Evolutionary conservation across 2,888 invertebrate species (phyloP).

Genomic region (Noctuana brunneofusca): DNA sequence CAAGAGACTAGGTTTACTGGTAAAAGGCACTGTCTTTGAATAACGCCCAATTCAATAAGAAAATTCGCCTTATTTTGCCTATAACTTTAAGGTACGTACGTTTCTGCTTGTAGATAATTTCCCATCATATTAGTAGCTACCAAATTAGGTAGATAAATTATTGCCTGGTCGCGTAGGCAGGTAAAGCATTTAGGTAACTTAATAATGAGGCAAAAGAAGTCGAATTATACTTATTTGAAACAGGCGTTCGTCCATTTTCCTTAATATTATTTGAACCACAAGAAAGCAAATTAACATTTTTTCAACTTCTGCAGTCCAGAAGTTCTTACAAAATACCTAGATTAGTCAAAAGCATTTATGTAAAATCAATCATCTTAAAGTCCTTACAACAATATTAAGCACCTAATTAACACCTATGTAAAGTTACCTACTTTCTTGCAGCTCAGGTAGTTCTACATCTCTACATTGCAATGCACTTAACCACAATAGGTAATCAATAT

Average conservation of each 20-base stretch:
- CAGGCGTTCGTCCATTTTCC: conserved; percentile 34
- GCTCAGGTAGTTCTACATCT: conserved; percentile 9
- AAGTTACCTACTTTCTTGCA: conserved; percentile 16
- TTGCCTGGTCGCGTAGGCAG: no score
- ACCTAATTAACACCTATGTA: neutral
- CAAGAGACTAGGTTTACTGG: conserved; percentile 78
- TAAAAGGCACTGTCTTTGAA: conserved; percentile 69
- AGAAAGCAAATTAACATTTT: conserved; percentile 1
- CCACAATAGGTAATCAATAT: conserved; percentile 11
- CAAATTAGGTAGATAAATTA: no score
- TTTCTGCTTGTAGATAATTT: neutral
- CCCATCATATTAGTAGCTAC: neutral
- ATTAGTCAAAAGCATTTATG: neutral
- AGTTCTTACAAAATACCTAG: neutral
- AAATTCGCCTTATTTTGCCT: neutral
- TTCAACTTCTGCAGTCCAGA: neutral
- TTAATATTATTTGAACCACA: conserved; percentile 26
- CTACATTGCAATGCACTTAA: conserved; percentile 1
- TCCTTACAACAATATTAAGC: neutral
- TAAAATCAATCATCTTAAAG: neutral
- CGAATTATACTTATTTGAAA: neutral
- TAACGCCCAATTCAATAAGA: conserved; percentile 6
- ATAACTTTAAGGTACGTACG: neutral
- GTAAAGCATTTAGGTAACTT: no score
- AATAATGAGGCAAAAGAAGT: neutral